Evolutionary conservation across 2,797 vertebrate genomes (phyloP), one percentile per base, ranked within the genome.

Genomic region (Phoxinus dragarum): DNA sequence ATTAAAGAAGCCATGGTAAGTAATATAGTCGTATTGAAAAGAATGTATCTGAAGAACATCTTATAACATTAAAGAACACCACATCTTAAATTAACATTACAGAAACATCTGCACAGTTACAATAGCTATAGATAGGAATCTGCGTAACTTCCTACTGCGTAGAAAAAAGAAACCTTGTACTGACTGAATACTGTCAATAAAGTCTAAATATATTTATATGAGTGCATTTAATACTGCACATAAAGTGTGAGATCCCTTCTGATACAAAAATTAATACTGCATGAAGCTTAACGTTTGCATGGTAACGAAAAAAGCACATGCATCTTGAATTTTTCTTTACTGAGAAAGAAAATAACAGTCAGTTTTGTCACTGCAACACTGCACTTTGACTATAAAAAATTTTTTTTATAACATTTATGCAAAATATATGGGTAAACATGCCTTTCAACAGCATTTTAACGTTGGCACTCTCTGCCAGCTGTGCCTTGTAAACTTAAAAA

Each of bases 191-290:
- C 95, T 96, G 96, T 96, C 94, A 94, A 95, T 94, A 93, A 87
- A 90, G 84, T 89, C 84, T 54, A 86, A 49, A 67, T 69, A 80
- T 80, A 89, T 91, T 92, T 96, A 96, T 95, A 96, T 91, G 90
- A 95, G 96, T 97, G 96, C 96, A 95, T 94, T 95, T 94, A 95
- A 95, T 96, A 93, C 89, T 93, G 94, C 94, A 95, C 93, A 91
- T 93, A 92, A 91, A 91, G 78, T 94, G 94, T 91, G 89, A 95
- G 95, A 94, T 90, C 94, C 91, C 94, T 94, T 97, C 97, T 97
- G 96, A 96, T 99, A 99, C 97, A 99, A 99, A 99, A 99, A 99
- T 68, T 98, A 98, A 95, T 96, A 95, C 95, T 97, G 95, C 96
- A 96, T 96, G 96, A 97, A 94, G 95, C 96, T 95, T 95, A 95